A percentile compares a stretch with the other conserved stretches of the same genome.
These are phyloP conservation scores for Hypselothyrea guttata DNA, from an alignment of 2,888 invertebrate species.

Conservation along the genomic window DNA sequence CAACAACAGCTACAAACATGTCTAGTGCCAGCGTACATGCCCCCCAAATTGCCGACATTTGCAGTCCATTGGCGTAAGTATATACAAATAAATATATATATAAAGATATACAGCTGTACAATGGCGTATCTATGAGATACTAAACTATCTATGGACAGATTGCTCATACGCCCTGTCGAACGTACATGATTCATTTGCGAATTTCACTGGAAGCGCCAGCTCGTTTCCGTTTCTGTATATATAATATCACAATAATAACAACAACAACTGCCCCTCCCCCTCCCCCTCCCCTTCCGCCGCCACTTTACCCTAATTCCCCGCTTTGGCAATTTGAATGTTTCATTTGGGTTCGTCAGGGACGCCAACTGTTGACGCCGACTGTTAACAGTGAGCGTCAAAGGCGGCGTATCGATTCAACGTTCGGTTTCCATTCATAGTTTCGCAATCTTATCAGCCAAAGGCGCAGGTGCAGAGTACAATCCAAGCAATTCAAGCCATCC, in stretches of 20 bases:
- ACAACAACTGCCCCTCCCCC: slow-evolving; percentile 5
- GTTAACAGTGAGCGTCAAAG: slow-evolving; percentile 15
- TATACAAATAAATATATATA: background rate
- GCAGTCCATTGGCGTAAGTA: slow-evolving; percentile 82
- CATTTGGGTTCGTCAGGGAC: slow-evolving; percentile 48
- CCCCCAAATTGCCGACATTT: slow-evolving; percentile 83
- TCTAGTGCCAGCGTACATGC: slow-evolving; percentile 84
- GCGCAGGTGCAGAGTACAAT: slow-evolving; percentile 47
- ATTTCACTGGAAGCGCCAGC: slow-evolving; percentile 55
- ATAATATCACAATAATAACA: slow-evolving; percentile 48
- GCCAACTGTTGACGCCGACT: slow-evolving; percentile 13
- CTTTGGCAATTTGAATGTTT: slow-evolving; percentile 22
- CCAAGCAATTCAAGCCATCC: too few species aligned
- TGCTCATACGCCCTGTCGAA: slow-evolving; percentile 57
- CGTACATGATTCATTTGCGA: slow-evolving; percentile 56
- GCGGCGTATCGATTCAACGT: slow-evolving; percentile 10
- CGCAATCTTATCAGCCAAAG: slow-evolving; percentile 56
- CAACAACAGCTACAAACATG: slow-evolving; percentile 82
- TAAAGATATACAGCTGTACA: background rate
- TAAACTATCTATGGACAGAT: slow-evolving; percentile 40
- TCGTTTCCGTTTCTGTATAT: slow-evolving; percentile 56
- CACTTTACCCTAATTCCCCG: background rate
- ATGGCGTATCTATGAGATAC: background rate
- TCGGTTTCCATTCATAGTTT: slow-evolving; percentile 62
- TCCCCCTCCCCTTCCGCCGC: background rate